Evolutionary conservation across 2,888 invertebrate genomes (phyloP), one percentile per base, ranked within the genome.

Genomic region (Ormia ochracea): DNA sequence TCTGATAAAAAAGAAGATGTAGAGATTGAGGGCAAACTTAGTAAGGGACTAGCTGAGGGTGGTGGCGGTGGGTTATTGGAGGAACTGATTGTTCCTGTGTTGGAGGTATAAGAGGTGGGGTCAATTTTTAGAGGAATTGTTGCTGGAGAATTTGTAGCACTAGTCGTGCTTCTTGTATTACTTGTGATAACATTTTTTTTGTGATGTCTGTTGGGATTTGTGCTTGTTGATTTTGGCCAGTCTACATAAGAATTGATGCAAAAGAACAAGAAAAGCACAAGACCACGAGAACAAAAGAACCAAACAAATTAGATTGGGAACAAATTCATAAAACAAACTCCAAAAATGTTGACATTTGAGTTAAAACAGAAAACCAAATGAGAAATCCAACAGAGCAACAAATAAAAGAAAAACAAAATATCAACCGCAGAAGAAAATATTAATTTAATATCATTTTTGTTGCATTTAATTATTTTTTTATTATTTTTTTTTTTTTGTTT

Each of bases 1-100:
- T 87, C 87, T 87, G 87, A 84, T 83, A 84, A 85, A 85, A 85
- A 85, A 87, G 85, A 87, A 85, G 83, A 86, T 84, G 84, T 86
- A 83, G 84, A 84, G 84, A 78, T 74, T 79, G 82, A 75, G 74
- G 83, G 76, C 68, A 72, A 76, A 76, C 76, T 80, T 76, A 68
- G 80, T 76, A 76, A 43, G 66, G 80, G 76, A 80, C 76, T 76
- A 66, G 80, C 73, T 68, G 72, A 41, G 41, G 72, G 76, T 58
- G 70, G 58, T 69, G 38, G 28, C 52, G 54, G 63, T 50, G 69
- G 69, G 69, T 69, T 45, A 36, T 50, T 65, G 36, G 56, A 56
- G 48, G 68, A 38, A 70, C 23, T 45, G 45, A 54, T 45, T 70
- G 41, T 56, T 77, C 48, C 28, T 73, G 78, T 69, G 48, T 59